Evolutionary conservation across 2,113 vertebrate species (phyloP).

Genomic region (Eurypyga helias): DNA sequence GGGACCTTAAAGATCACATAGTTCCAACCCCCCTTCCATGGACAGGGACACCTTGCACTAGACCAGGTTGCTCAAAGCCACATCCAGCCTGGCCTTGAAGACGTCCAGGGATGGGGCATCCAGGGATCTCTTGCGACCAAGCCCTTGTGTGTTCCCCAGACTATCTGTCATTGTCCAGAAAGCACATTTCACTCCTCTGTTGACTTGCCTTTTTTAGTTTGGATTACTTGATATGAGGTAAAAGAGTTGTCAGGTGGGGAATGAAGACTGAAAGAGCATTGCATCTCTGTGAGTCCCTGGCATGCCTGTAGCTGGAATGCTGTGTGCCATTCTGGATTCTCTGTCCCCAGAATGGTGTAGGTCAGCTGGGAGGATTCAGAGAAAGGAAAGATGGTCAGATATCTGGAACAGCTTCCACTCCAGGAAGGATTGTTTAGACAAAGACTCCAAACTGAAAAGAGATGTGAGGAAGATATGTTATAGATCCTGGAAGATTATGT

Average conservation of each 20-base stretch:
- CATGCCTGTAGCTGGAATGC: background rate
- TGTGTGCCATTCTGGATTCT: background rate
- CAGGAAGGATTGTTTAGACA: background rate
- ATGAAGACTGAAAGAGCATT: background rate
- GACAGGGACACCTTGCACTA: too few species aligned
- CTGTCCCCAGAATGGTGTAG: fast-evolving
- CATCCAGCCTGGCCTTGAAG: too few species aligned
- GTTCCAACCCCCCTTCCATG: too few species aligned
- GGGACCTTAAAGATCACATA: too few species aligned
- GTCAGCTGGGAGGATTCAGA: background rate
- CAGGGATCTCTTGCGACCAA: background rate
- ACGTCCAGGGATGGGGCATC: too few species aligned
- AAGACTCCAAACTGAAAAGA: background rate
- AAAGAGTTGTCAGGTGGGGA: background rate
- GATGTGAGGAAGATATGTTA: background rate
- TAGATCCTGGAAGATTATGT: background rate
- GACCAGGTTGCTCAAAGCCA: too few species aligned
- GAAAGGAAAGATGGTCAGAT: background rate
- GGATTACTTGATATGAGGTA: background rate
- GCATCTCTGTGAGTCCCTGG: background rate
- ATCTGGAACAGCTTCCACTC: background rate
- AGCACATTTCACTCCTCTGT: background rate
- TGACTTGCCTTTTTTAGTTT: background rate
- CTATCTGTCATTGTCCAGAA: background rate
- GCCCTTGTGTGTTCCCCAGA: background rate